Conservation (phyloP, 2,888 invertebrate species). For the Tenthredo notha region DNA sequence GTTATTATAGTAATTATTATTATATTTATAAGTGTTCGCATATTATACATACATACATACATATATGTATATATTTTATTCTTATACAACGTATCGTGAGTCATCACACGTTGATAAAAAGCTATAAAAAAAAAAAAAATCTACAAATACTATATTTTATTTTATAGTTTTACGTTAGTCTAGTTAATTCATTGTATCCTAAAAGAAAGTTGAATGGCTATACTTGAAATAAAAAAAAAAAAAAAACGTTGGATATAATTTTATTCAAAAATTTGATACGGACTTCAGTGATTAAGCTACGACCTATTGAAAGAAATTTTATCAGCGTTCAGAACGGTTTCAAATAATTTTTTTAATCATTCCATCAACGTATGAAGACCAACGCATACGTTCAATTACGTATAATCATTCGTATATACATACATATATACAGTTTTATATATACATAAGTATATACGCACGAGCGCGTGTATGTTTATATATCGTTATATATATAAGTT, state of each 20-base stretch:
- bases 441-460: constrained; percentile 34
- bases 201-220: no score
- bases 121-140: neutral
- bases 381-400: neutral
- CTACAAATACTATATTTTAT: neutral
- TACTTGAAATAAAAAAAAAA: neutral
- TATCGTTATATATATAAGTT: constrained; percentile 54
- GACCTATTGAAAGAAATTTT: neutral
- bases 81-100: neutral
- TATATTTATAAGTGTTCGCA: constrained; percentile 68
- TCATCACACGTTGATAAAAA: neutral
- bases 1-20: constrained; percentile 63
- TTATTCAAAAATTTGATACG: neutral
- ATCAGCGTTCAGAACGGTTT: neutral
- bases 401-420: neutral
- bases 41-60: constrained; percentile 58
- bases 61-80: constrained; percentile 33
- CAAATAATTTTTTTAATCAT: neutral
- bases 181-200: neutral
- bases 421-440: neutral
- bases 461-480: constrained; percentile 33
- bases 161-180: neutral
- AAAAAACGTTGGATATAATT: neutral
- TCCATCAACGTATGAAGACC: neutral
- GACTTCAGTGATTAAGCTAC: neutral